Evolutionary conservation across 2,113 vertebrate genomes (phyloP), one percentile per base, ranked within the genome.

Genomic region (Haplochromis burtoni): DNA sequence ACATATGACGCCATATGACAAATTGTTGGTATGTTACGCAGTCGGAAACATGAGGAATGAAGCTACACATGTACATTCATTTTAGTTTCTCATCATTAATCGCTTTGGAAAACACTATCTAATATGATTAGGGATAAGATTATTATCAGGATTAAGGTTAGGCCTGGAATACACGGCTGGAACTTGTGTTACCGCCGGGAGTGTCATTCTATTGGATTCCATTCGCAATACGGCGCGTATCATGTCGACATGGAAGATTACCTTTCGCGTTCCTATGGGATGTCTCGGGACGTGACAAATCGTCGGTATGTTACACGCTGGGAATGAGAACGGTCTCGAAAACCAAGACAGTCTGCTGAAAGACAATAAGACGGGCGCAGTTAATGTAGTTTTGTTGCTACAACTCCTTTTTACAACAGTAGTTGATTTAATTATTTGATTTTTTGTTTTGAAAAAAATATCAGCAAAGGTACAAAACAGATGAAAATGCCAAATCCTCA

Each of bases 1-100:
- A n/a, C 31, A n/a, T 38, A n/a, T 1, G 10, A 38, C 4, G 2
- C 1, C 59, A 63, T 63, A 35, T 35, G 59, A 35, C 61, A 66
- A 66, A 35, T 0, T 2, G 17, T 8, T 2, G 3, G 0, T 66
- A 0, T 35, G 31, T 66, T 66, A 38, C 3, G 17, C 3, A 1
- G 10, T 66, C 0, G 0, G 31, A 66, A n/a, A 3, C 10, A 38
- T 0, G 31, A 66, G 17, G 31, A 66, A 38, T 0, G 10, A 2
- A 66, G 2, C 61, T 66, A 66, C 17, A 8, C 61, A n/a, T n/a
- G 4, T 35, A 0, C 61, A 2, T 66, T 66, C 17, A 66, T 66
- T 66, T 66, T 66, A 66, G 31, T 66, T 66, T 38, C 61, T 66
- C 61, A 66, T 38, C 17, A 12, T 66, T n/a, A 66, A 35, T 66